Base-by-base conservation (phyloP, 2,888 invertebrate species). In the Nemapogon koenigi region DNA sequence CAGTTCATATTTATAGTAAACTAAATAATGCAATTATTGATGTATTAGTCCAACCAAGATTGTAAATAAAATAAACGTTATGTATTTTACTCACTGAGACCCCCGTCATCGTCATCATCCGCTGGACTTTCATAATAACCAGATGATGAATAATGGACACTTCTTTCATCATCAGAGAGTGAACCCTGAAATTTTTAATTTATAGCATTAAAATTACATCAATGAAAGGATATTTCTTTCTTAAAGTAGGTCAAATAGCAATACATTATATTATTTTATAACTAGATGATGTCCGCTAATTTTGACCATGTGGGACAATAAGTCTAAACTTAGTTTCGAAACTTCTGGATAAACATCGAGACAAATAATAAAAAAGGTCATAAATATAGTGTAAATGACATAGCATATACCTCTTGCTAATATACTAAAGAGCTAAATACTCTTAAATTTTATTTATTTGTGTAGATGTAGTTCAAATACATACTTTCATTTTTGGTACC, bases 71-170 rank as follows among this genome's bases (percentile, higher is more conserved):
- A 39, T 22, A 22, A 22, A 15, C 13, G 17, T 19, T 33, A 11
- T 19, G 13, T 13, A 30, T 13, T 10, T 16, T 30, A 43, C 65
- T 53, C 68, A 76, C 78, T 81, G 59, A 80, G 63, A 36, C 81
- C 79, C 43, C 75, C 79, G 48, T 75, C 69, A 49, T 82, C 84
- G 48, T 83, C 84, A 50, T 88, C 88, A 43, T 89, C 88, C 28
- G 83, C 82, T 10, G 88, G 87, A 57, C 88, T 88, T 61, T 88
- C 88, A 55, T 88, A 88, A 60, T 88, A 88, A 1, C 88, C 88
- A 2, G 88, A 87, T 3, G 88, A 88, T 19, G 88, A 88, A 60
- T 88, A 88, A 44, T 86, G 85, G 45, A 81, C 85, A 64, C 86
- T 87, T 56, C 85, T 72, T 57, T 88, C 87, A 50, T 87, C 87